phyloP scores from a whole-genome alignment of 2,113 vertebrate genomes.

The Leptosomus discolor region DNA sequence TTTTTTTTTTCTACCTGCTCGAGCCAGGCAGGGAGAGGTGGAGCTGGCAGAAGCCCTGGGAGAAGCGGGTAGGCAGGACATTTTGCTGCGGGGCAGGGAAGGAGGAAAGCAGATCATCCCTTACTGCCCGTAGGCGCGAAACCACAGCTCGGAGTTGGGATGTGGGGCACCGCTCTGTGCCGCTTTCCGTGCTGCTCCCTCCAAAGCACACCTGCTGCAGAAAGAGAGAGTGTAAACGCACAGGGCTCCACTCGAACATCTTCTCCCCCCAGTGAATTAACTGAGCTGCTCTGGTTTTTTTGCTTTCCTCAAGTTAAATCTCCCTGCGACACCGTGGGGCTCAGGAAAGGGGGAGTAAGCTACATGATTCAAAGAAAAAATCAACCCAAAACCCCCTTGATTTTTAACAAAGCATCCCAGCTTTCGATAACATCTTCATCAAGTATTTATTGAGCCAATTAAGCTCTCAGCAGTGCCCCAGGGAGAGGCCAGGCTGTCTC shows the following conservation, averaged over 20 bases:
- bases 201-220: neutral
- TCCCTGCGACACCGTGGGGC: fast-evolving
- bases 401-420: neutral
- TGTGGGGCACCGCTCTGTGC: neutral
- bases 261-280: neutral
- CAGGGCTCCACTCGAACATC: neutral
- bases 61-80: neutral
- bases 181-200: neutral
- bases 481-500: conserved; percentile 45
- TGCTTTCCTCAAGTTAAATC: neutral
- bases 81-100: neutral
- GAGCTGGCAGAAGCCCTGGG: neutral
- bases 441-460: conserved; percentile 59
- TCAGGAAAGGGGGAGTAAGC: neutral
- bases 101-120: neutral
- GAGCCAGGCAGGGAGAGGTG: neutral
- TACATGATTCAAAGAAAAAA: neutral
- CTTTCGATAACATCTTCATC: conserved; percentile 40
- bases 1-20: neutral
- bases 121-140: neutral
- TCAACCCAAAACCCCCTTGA: neutral
- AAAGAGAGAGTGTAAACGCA: neutral
- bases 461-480: conserved; percentile 40
- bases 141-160: neutral
- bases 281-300: neutral